Conservation (phyloP, 2,888 invertebrate genomes). For the Ennomos erosarius region DNA sequence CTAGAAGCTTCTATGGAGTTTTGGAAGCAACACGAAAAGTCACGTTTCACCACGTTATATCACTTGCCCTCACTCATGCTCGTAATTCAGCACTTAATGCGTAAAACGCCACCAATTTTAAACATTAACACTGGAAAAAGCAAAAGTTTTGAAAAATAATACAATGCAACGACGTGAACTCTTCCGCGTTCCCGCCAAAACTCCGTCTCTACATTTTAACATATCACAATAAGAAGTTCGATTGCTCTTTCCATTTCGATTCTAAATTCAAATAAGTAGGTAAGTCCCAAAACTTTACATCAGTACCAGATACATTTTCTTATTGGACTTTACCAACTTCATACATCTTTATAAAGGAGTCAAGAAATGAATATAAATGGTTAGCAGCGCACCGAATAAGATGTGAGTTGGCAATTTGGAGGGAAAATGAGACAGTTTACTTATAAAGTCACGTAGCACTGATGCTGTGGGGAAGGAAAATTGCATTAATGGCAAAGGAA, state of each 20-base stretch:
- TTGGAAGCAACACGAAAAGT: too few relatives aligned
- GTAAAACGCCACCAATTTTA: too few relatives aligned
- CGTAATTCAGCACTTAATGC: too few relatives aligned
- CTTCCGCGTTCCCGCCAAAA: too few relatives aligned
- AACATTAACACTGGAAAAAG: too few relatives aligned
- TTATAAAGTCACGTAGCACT: conserved; percentile 73
- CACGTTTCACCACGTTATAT: too few relatives aligned
- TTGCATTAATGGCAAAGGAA: conserved; percentile 18
- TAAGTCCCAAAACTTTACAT: conserved; percentile 47
- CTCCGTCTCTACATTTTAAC: too few relatives aligned
- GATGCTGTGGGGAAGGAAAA: conserved; percentile 45
- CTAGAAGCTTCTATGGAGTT: too few relatives aligned
- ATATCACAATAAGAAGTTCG: too few relatives aligned
- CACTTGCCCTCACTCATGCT: too few relatives aligned
- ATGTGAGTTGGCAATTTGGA: conserved; percentile 76
- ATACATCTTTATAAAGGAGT: conserved; percentile 71
- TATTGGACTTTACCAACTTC: conserved; percentile 62
- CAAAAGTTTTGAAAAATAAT: too few relatives aligned
- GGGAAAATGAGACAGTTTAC: conserved; percentile 78
- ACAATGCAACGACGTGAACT: too few relatives aligned
- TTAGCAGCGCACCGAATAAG: conserved; percentile 68
- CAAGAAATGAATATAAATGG: conserved; percentile 78
- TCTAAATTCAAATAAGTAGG: conserved; percentile 49
- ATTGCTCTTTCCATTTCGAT: conserved; percentile 19
- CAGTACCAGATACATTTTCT: conserved; percentile 58